phyloP scores from a whole-genome alignment of 2,797 vertebrate genomes.

The Platyrinchus mystaceus region DNA sequence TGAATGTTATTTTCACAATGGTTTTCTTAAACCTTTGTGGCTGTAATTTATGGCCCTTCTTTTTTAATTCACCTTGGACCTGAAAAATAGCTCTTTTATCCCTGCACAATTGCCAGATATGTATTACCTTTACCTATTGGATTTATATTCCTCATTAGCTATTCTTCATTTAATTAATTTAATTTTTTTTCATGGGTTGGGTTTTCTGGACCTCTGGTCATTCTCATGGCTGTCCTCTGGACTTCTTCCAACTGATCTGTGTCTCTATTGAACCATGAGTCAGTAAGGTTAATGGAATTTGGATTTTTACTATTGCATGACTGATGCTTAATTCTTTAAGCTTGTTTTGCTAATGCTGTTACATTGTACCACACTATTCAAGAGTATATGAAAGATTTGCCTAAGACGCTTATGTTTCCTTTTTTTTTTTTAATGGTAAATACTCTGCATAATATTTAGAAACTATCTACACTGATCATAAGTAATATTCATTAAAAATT shows the following conservation, averaged over 20 bases:
- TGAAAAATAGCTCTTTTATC: neutral
- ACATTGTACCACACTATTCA: neutral
- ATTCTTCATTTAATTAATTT: neutral
- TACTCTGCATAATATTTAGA: neutral
- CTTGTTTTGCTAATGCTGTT: neutral
- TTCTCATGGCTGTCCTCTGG: neutral
- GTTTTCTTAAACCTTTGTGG: neutral
- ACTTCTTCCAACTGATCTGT: neutral
- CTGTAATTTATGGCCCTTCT: neutral
- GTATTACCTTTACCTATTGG: neutral
- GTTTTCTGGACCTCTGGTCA: neutral
- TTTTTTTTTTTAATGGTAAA: neutral
- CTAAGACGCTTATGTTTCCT: neutral
- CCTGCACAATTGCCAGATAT: neutral
- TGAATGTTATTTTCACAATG: neutral
- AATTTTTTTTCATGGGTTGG: neutral
- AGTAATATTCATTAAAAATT: neutral
- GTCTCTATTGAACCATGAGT: neutral
- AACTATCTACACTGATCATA: neutral
- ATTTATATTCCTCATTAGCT: neutral
- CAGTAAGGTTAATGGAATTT: conserved; percentile 32
- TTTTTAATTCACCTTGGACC: neutral
- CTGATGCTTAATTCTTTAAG: neutral
- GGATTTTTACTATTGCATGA: neutral
- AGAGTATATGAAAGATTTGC: neutral